Base-by-base conservation (phyloP, 1,140 invertebrate species). In the Euwallacea similis region DNA sequence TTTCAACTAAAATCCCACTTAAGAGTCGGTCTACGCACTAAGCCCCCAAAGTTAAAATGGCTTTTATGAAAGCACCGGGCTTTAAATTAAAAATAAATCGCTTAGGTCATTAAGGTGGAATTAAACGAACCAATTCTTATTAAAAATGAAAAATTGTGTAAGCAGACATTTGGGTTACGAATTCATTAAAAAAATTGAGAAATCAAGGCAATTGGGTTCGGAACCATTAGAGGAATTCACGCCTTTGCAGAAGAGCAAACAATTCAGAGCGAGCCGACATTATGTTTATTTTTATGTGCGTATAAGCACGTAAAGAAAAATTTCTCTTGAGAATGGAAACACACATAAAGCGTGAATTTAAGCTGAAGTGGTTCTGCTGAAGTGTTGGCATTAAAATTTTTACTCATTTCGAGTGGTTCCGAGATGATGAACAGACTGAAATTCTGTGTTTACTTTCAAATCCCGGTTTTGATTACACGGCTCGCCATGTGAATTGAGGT, bases 341-440 rank as follows among this genome's bases (percentile, higher is more conserved):
- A 67, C 55, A 67, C 55, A 67, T 56, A 67, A 44, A 54, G 65
- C 50, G 64, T 55, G 65, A 67, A 67, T 67, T 46, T 58, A 58
- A 42, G 9, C n/a, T 67, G 53, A 67, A 67, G 65, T 67, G 65
- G 54, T 59, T 58, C 65, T 7, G 8, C 10, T 67, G 33, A 67
- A 67, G 65, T 67, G 65, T 67, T 67, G 47, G 21, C 58, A 67
- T 67, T 67, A 67, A 67, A 67, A 67, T 56, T 58, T 66, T 43
- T 67, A 43, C 21, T 58, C 42, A 13, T 56, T 66, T 67, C 65
- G 55, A 67, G 65, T 67, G 65, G 53, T 58, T 58, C 42, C 13
- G 33, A 67, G 65, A 67, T 55, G 65, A 16, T 58, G 53, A 67
- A 67, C 65, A 67, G 65, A 67, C 55, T 21, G 55, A 66, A 66